A percentile compares a stretch with the other conserved stretches of the same genome.
phyloP scores from a whole-genome alignment of 2,113 vertebrate genomes.

The Atlantisia rogersi region DNA sequence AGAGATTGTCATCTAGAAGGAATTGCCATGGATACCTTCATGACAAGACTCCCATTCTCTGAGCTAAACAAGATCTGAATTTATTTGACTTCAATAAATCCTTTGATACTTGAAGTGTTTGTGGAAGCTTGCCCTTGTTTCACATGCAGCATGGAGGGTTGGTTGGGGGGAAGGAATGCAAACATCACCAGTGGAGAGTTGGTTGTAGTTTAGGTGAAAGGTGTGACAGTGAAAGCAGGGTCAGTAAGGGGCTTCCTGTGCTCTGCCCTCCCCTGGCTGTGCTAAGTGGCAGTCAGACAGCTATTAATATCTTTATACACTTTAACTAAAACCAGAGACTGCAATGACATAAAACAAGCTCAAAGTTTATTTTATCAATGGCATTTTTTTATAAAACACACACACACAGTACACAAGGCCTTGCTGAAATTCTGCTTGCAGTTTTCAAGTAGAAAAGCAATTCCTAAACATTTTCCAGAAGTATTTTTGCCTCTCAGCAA shows the following conservation, averaged over 20 bases:
- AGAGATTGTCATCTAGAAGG: background rate
- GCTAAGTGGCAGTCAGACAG: background rate
- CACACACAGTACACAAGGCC: background rate
- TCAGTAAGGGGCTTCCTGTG: background rate
- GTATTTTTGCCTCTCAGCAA: background rate
- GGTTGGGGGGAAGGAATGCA: background rate
- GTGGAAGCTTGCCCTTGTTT: background rate
- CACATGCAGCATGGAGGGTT: background rate
- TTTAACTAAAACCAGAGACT: constrained; percentile 18
- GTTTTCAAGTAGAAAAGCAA: constrained; percentile 2
- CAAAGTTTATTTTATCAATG: background rate
- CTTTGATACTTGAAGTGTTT: background rate
- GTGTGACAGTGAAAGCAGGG: background rate
- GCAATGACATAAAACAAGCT: background rate
- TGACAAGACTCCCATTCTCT: background rate
- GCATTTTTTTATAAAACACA: background rate
- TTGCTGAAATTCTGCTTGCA: background rate
- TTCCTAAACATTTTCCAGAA: background rate
- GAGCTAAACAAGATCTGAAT: background rate
- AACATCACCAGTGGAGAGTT: background rate
- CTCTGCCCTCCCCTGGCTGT: background rate
- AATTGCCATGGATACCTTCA: background rate
- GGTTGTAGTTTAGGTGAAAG: background rate
- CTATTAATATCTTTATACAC: background rate
- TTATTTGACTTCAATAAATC: constrained; percentile 40